Evolutionary conservation across 23 tunicate genomes (phyloP).

Genomic region (Clavelina lepadiformis): DNA sequence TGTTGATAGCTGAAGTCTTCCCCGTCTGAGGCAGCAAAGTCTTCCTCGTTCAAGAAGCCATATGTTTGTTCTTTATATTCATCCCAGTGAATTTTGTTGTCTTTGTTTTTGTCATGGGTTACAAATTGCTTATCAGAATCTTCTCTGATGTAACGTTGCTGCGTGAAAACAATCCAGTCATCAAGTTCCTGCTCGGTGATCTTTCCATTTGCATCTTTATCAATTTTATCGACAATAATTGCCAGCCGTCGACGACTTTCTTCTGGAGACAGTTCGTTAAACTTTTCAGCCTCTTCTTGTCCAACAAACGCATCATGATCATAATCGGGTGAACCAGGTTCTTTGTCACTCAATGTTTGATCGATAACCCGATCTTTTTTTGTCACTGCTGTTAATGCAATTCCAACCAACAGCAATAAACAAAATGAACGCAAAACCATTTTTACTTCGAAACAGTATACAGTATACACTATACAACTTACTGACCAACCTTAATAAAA

Average conservation of each 20-base stretch:
- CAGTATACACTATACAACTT: no score
- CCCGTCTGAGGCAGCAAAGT: slow-evolving; percentile 22
- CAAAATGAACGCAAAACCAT: no score
- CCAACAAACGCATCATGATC: slow-evolving; percentile 94
- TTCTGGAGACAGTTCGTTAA: slow-evolving; percentile 71
- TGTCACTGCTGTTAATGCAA: slow-evolving; percentile 46
- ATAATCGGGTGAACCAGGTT: slow-evolving; percentile 69
- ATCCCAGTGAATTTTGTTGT: slow-evolving; percentile 83
- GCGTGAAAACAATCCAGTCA: slow-evolving; percentile 87
- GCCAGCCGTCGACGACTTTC: slow-evolving; percentile 70
- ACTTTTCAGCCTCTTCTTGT: slow-evolving; percentile 53
- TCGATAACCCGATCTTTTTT: slow-evolving; percentile 60
- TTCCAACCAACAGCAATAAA: slow-evolving; percentile 2
- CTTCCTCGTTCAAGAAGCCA: slow-evolving; percentile 77
- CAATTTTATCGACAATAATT: slow-evolving; percentile 78
- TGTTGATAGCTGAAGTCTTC: slow-evolving; percentile 54
- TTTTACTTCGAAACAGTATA: no score
- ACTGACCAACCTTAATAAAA: no score
- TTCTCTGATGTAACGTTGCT: slow-evolving; percentile 77
- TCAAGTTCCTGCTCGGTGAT: slow-evolving; percentile 72
- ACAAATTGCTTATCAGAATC: slow-evolving; percentile 76
- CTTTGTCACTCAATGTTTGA: slow-evolving; percentile 73
- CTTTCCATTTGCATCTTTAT: slow-evolving; percentile 58
- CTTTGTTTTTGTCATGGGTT: slow-evolving; percentile 66
- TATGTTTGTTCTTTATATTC: slow-evolving; percentile 89